Conservation (phyloP, 2,113 vertebrate genomes). For the Siphamia tubifer region DNA sequence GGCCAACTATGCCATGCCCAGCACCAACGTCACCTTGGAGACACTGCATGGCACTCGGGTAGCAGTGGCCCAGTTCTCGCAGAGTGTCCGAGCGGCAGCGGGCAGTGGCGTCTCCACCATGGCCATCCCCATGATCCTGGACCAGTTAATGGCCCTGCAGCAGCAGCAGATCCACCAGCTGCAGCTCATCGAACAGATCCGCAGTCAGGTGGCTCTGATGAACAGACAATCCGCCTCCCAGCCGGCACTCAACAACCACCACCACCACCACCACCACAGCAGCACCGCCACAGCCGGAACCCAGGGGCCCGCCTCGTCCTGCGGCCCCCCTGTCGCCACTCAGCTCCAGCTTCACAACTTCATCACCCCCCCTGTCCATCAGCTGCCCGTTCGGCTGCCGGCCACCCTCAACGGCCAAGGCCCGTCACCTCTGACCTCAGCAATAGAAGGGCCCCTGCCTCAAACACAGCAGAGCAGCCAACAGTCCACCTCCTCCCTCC, state of each 20-base stretch:
- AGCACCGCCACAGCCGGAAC: conserved; percentile 59
- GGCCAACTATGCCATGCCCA: conserved; percentile 89
- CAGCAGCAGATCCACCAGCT: conserved; percentile 98
- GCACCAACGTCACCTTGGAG: conserved; percentile 97
- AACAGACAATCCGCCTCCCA: conserved; percentile 85
- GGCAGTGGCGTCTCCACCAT: conserved; percentile 82
- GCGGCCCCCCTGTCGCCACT: conserved; percentile 76
- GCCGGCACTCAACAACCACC: conserved; percentile 80
- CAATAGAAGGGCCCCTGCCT: conserved; percentile 82
- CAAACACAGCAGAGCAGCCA: conserved; percentile 85
- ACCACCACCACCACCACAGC: conserved; percentile 64
- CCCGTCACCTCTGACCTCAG: conserved; percentile 71
- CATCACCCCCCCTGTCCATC: conserved; percentile 84
- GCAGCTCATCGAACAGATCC: conserved; percentile 98
- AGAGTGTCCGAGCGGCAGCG: conserved; percentile 80
- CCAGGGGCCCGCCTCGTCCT: conserved; percentile 72
- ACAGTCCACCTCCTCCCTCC: conserved; percentile 79
- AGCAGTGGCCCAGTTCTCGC: conserved; percentile 96
- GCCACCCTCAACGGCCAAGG: conserved; percentile 76
- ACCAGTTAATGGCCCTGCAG: conserved; percentile 96
- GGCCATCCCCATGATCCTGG: conserved; percentile 96
- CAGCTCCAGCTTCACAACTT: conserved; percentile 90
- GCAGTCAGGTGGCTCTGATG: conserved; percentile 96
- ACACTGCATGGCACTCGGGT: conserved; percentile 96
- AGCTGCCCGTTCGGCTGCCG: conserved; percentile 85